phyloP scores from a whole-genome alignment of 2,797 vertebrate genomes.

The Tachyglossus aculeatus region DNA sequence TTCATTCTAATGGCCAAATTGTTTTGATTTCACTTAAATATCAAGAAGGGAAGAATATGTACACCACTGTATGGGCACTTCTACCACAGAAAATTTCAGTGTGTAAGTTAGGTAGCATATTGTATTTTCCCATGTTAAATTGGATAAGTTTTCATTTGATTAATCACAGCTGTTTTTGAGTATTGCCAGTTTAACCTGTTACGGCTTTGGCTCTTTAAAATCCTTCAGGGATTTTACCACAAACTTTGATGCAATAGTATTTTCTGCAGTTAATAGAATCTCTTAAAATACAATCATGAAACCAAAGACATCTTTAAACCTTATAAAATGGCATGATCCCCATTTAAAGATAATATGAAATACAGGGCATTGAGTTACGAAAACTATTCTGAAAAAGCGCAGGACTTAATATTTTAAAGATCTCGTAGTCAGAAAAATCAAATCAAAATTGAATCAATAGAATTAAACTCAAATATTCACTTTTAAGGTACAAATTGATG shows the following conservation, averaged over 20 bases:
- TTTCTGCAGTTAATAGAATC: background rate
- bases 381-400: slow-evolving; percentile 20
- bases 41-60: slow-evolving; percentile 1
- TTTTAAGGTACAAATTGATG: slow-evolving; percentile 37
- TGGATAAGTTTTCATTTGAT: background rate
- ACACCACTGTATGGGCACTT: background rate
- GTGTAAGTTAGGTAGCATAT: background rate
- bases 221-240: background rate
- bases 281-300: background rate
- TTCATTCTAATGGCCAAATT: slow-evolving; percentile 32
- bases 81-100: background rate
- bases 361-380: background rate
- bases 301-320: background rate
- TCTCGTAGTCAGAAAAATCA: slow-evolving; percentile 36
- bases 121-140: background rate
- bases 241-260: background rate
- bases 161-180: background rate
- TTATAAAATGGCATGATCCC: background rate
- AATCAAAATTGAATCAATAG: slow-evolving; percentile 30
- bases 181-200: slow-evolving; percentile 8
- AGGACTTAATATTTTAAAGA: slow-evolving; percentile 9
- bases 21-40: slow-evolving; percentile 27
- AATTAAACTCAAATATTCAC: slow-evolving; percentile 26
- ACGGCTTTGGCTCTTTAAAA: slow-evolving; percentile 4
- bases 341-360: background rate